Percentiles rank a stretch among this genome's conserved stretches.
These are phyloP conservation scores for Ariolimax columbianus DNA, from an alignment of 2,888 invertebrate species.

Conservation along the genomic window DNA sequence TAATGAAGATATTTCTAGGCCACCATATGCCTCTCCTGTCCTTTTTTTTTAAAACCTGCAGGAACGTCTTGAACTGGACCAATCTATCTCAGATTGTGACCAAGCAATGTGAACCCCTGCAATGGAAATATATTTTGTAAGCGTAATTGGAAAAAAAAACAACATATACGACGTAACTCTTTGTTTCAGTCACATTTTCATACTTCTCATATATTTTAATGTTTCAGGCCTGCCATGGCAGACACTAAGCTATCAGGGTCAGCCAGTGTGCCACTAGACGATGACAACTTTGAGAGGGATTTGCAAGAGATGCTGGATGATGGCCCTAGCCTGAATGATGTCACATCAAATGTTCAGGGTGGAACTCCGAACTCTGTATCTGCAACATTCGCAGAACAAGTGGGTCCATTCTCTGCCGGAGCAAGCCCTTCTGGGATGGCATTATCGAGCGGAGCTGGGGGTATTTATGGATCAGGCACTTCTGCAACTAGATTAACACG, in stretches of 20 bases:
- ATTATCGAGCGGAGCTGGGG: constrained; percentile 49
- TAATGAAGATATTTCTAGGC: no score
- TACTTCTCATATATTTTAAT: background rate
- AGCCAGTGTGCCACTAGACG: constrained; percentile 62
- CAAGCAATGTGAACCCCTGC: no score
- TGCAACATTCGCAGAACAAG: constrained; percentile 55
- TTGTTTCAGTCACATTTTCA: no score
- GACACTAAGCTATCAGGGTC: constrained; percentile 48
- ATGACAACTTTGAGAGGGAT: constrained; percentile 75
- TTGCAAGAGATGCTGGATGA: constrained; percentile 76
- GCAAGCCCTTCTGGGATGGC: constrained; percentile 33
- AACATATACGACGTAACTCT: no score
- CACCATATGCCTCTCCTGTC: no score
- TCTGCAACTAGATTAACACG: constrained; percentile 64
- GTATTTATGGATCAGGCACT: constrained; percentile 57
- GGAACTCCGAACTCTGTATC: constrained; percentile 59
- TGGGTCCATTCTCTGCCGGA: constrained; percentile 49
- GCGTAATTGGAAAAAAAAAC: no score
- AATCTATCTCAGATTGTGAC: no score
- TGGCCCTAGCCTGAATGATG: constrained; percentile 73
- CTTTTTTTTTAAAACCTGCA: no score
- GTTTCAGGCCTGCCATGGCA: constrained; percentile 13
- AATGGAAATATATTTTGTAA: no score
- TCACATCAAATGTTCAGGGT: constrained; percentile 72
- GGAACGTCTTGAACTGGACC: no score